Evolutionary conservation across 2,888 invertebrate species (phyloP), one percentile per base, ranked within the genome.

Genomic region (Parasteatoda lunata): DNA sequence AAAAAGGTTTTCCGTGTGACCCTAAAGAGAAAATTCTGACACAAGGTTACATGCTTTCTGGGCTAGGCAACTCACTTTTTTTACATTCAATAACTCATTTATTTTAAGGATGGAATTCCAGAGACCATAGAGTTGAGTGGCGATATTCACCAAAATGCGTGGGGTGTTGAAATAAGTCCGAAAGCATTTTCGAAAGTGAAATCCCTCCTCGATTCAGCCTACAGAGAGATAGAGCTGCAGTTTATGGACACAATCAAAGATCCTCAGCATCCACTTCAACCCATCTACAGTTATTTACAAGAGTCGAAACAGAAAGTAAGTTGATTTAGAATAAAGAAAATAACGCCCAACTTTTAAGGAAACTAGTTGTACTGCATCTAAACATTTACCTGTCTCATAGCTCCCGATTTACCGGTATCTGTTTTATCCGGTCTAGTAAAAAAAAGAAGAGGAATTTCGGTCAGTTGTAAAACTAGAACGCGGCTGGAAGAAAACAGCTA

Each of bases 201-300:
- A 59, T 9, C 52, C 7, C 30, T 72, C 7, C 54, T 86, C 2
- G 4, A 11, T 4, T 65, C 71, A n/a, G 71, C 54, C n/a, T 80
- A 68, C 54, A 15, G 45, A 66, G 68, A 3, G 5, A 11, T 68
- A 5, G 5, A 4, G 5, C 13, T 45, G 11, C 47, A 59, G 2
- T 6, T 77, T 54, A 48, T 3, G 6, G 8, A 7, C 3, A 70
- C 78, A 6, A 9, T 76, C 13, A 66, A 59, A 49, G 83, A 88
- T 59, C 48, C 59, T 4, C 15, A 88, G 0, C 88, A 88, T 48
- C 88, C 88, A 45, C 45, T 88, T 0, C 30, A 30, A 30, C 30
- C 30, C 2, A 30, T 30, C 30, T 30, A 66, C 48, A 45, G 83
- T 2, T 88, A 79, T 30, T 66, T 30, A 11, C 5, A 72, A 49